Base-by-base conservation (phyloP, 2,888 invertebrate genomes). In the Epiblema foenella region DNA sequence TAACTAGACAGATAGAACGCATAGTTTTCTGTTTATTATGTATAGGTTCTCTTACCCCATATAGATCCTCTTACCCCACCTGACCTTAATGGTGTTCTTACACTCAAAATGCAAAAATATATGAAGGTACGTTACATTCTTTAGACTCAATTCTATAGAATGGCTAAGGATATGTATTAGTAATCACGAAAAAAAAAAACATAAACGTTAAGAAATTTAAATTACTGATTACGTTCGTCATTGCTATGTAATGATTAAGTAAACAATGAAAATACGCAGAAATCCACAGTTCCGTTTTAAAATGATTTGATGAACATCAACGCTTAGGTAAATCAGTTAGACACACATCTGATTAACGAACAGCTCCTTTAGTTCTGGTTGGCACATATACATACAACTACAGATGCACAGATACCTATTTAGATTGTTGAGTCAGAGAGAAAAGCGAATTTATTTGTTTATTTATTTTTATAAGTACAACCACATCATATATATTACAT, bases 301-400 rank as follows among this genome's bases (percentile, higher is more conserved):
- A 46, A 46, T 46, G 15, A 46, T 42, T 15, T 42, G 46, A 46
- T n/a, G 18, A 11, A 18, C 42, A 15, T 24, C 59, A 46, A n/a
- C n/a, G 17, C 29, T 29, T 29, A 11, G 9, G n/a, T 17, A 49
- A 62, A 62, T 62, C 60, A 62, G n/a, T 60, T 46, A 10, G 37
- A 11, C 24, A 62, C 49, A 46, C 60, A 10, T 62, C 29, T 49
- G 46, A 62, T 49, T 29, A n/a, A 56, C 33, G 33, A 37, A 37
- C 54, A 8, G 18, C 12, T 37, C 37, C 17, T 37, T 57, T 57
- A 57, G 57, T 57, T 57, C 33, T 17, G 17, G 57, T n/a, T 29
- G 24, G 29, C 24, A 20, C 20, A 11, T 20, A 52, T 10, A 20
- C 52, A 54, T 24, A 20, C 52, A n/a, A 46, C 7, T 46, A 46